Evolutionary conservation across 2,888 invertebrate species (phyloP).

Genomic region (Agonopterix subpropinquella): DNA sequence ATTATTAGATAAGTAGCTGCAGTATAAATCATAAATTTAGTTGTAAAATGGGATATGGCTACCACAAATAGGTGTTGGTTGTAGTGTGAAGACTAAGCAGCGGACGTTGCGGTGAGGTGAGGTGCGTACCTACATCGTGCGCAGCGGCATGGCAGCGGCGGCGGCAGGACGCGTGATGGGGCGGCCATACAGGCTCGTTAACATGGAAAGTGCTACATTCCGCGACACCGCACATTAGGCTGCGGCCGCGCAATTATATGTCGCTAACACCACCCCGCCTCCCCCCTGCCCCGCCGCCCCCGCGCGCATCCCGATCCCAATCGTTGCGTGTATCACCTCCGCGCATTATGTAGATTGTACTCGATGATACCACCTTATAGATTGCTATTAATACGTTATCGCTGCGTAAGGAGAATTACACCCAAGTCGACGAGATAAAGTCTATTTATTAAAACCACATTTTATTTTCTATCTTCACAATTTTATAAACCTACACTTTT

Average conservation of each 20-base stretch:
- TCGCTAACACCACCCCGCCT: conserved; percentile 9
- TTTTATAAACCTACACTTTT: too few species aligned
- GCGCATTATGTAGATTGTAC: too few species aligned
- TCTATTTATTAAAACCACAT: too few species aligned
- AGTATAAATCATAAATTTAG: conserved; percentile 42
- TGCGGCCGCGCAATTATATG: conserved; percentile 51
- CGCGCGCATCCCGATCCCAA: neutral
- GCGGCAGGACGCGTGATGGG: conserved; percentile 34
- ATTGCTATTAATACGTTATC: too few species aligned
- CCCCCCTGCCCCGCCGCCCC: neutral
- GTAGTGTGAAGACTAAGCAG: conserved; percentile 39
- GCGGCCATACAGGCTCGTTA: conserved; percentile 49
- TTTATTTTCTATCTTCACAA: too few species aligned
- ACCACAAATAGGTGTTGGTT: conserved; percentile 61
- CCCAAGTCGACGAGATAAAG: too few species aligned
- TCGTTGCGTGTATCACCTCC: too few species aligned
- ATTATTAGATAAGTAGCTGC: conserved; percentile 44
- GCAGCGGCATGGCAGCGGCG: conserved; percentile 5
- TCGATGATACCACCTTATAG: too few species aligned
- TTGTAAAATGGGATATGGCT: conserved; percentile 45
- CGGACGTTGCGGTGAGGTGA: conserved; percentile 49
- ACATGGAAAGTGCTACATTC: conserved; percentile 58
- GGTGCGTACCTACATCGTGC: neutral
- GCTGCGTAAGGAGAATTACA: too few species aligned
- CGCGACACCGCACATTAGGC: conserved; percentile 58